phyloP scores from a whole-genome alignment of 2,888 invertebrate species.

The Drosophila mettleri region DNA sequence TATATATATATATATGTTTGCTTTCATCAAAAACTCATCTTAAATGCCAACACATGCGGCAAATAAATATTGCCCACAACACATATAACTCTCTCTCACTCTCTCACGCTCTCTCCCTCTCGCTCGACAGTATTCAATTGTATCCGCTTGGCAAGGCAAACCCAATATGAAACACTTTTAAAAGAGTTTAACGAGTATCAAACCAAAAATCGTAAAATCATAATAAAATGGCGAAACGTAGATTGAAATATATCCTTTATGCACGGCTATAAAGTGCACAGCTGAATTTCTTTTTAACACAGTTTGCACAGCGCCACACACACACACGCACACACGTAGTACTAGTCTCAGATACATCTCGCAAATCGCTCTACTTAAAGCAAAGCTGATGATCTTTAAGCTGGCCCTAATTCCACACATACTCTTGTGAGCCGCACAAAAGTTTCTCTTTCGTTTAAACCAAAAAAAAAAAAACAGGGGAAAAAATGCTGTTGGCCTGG shows the following conservation, averaged over 20 bases:
- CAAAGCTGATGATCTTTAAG: slow-evolving; percentile 6
- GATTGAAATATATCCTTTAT: slow-evolving; percentile 23
- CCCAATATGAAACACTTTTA: slow-evolving; percentile 16
- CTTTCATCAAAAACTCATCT: slow-evolving; percentile 75
- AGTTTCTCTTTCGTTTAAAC: slow-evolving; percentile 47
- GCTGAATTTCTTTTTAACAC: background rate
- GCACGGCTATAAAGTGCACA: slow-evolving; percentile 16
- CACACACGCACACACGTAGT: background rate
- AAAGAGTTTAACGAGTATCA: slow-evolving; percentile 46
- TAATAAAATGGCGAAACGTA: slow-evolving; percentile 38
- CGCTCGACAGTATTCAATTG: slow-evolving; percentile 36
- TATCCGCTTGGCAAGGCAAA: background rate
- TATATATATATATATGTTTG: slow-evolving; percentile 37
- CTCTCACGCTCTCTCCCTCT: background rate
- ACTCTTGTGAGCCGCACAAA: slow-evolving; percentile 38
- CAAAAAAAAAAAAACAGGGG: background rate
- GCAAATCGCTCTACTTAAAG: background rate
- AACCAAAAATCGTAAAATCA: slow-evolving; percentile 43
- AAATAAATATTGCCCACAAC: slow-evolving; percentile 43
- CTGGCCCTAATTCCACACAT: slow-evolving; percentile 1
- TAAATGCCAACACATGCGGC: slow-evolving; percentile 74
- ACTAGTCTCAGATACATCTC: background rate
- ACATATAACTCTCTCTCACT: background rate
- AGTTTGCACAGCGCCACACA: too few species aligned
- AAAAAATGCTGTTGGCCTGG: slow-evolving; percentile 32